Conservation (phyloP, 2,797 vertebrate genomes). For the Falco columbarius region DNA sequence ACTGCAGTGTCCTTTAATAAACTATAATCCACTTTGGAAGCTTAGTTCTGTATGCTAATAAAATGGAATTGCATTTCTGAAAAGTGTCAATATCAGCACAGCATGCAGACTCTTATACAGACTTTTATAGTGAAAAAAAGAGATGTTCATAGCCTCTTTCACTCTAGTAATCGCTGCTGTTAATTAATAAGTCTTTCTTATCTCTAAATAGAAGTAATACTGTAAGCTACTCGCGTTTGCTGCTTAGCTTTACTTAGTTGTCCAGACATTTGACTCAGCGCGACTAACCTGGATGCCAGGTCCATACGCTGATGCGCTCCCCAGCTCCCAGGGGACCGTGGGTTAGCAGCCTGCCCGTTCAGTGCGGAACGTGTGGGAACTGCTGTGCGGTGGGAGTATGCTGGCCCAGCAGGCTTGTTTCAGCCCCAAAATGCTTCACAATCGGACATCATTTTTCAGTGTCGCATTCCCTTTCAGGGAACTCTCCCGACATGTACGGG, state of each 20-base stretch:
- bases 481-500: neutral
- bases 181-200: constrained; percentile 67
- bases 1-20: neutral
- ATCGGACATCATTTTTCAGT: constrained; percentile 5
- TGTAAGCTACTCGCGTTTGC: neutral
- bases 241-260: constrained; percentile 35
- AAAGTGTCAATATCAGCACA: neutral
- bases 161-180: neutral
- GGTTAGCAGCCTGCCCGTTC: neutral
- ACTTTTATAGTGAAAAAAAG: neutral
- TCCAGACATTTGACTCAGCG: constrained; percentile 25
- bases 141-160: neutral
- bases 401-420: constrained; percentile 16
- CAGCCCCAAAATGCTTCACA: neutral
- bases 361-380: neutral
- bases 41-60: neutral
- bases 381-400: neutral
- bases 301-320: neutral
- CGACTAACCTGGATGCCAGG: neutral
- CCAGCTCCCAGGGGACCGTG: neutral
- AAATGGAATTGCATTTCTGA: neutral
- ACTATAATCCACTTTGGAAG: neutral
- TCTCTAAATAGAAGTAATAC: constrained; percentile 59
- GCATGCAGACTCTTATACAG: neutral
- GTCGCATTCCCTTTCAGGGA: neutral